Percentiles rank a stretch among this genome's conserved stretches.
These are phyloP conservation scores for Motacilla alba DNA, from an alignment of 2,113 vertebrate genomes.

Conservation along the genomic window DNA sequence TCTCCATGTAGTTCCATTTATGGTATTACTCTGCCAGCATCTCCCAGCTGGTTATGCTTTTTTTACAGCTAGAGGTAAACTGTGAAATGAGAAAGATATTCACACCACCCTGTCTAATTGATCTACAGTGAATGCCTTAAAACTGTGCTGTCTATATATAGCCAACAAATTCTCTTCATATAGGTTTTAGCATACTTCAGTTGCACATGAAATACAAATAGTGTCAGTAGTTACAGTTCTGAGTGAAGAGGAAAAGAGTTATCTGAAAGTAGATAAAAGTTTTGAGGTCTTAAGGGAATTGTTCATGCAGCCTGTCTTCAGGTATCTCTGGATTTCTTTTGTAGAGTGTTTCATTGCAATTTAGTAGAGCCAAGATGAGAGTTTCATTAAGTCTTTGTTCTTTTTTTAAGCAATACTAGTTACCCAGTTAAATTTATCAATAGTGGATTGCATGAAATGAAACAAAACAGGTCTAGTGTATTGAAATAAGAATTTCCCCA, in stretches of 20 bases:
- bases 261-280: background rate
- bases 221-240: background rate
- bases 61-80: background rate
- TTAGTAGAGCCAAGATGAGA: background rate
- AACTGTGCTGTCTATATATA: background rate
- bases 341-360: background rate
- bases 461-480: background rate
- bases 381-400: background rate
- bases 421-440: background rate
- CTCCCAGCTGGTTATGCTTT: background rate
- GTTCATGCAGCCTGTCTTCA: background rate
- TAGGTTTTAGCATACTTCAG: background rate
- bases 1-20: background rate
- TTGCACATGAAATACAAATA: background rate
- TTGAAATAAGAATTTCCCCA: background rate
- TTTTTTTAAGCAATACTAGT: background rate
- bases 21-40: background rate
- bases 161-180: background rate
- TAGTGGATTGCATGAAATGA: background rate
- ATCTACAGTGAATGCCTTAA: background rate
- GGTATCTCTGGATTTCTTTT: background rate
- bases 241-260: background rate
- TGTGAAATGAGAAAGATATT: background rate
- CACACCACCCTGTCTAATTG: background rate
- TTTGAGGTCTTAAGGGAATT: background rate